These are phyloP conservation scores for Ophioderma brevispina DNA, from an alignment of 35 echinoderm and acorn worm species.

Conservation along the genomic window DNA sequence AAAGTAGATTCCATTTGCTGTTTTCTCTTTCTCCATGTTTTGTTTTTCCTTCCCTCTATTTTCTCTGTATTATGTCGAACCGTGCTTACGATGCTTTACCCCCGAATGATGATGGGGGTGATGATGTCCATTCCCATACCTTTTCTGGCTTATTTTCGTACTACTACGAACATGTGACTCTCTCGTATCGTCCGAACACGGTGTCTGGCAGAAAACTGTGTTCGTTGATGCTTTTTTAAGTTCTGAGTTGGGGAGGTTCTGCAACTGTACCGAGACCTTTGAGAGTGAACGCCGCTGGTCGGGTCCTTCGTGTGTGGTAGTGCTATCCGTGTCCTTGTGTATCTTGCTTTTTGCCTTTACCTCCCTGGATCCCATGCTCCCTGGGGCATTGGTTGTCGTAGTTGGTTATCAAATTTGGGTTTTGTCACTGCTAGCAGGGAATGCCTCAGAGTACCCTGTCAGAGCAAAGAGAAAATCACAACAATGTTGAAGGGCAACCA, in stretches of 20 bases:
- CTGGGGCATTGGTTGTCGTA: slow-evolving; percentile 37
- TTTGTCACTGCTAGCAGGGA: slow-evolving; percentile 81
- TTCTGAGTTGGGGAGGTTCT: slow-evolving; percentile 65
- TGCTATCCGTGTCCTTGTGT: not conserved
- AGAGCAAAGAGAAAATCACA: too few species aligned
- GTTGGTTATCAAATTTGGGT: not conserved
- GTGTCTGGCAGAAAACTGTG: slow-evolving; percentile 77
- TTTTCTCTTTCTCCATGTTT: too few species aligned
- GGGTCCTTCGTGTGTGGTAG: slow-evolving; percentile 2
- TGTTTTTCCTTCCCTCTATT: not conserved
- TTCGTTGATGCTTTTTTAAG: slow-evolving; percentile 62
- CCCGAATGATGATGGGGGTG: not conserved
- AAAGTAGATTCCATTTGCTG: not conserved
- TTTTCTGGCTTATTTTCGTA: slow-evolving; percentile 46
- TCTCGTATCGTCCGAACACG: slow-evolving; percentile 24
- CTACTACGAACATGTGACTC: slow-evolving; percentile 42
- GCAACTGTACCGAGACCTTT: slow-evolving; percentile 53
- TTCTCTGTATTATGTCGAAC: not conserved
- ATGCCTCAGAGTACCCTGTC: slow-evolving; percentile 95
- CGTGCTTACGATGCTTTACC: not conserved
- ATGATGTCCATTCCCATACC: not conserved
- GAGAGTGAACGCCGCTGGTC: slow-evolving; percentile 43
- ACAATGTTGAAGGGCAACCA: too few species aligned
- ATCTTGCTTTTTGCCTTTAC: not conserved
- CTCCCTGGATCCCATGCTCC: slow-evolving; percentile 54